Percentiles rank a stretch among this genome's conserved stretches.
Evolutionary conservation across 2,888 invertebrate species (phyloP).

Genomic region (Coleophora deauratella): DNA sequence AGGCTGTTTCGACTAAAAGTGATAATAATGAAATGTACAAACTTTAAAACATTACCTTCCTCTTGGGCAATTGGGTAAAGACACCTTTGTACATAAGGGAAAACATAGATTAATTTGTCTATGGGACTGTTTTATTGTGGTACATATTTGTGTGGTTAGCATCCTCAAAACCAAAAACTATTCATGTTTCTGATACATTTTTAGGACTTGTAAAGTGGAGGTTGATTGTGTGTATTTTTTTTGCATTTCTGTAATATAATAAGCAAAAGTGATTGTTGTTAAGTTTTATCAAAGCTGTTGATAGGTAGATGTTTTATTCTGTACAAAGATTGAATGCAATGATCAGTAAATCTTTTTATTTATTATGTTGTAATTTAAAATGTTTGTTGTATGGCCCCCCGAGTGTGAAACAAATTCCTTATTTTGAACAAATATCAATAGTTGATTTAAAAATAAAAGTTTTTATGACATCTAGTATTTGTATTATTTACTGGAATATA

Average conservation of each 20-base stretch:
- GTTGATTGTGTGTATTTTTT: constrained; percentile 2
- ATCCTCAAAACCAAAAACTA: neutral
- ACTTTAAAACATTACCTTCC: no score
- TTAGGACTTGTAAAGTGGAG: neutral
- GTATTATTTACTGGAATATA: constrained; percentile 8
- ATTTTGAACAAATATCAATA: constrained; percentile 48
- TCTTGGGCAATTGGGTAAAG: no score
- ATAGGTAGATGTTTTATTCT: no score
- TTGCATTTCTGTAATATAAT: constrained; percentile 21
- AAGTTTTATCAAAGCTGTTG: constrained; percentile 29
- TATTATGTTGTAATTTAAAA: constrained; percentile 23
- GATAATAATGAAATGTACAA: no score
- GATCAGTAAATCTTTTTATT: constrained; percentile 16
- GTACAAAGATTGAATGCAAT: no score
- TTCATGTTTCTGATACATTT: neutral
- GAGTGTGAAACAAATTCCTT: constrained; percentile 32
- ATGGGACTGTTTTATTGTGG: no score
- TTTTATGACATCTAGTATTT: constrained; percentile 23
- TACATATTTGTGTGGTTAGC: no score
- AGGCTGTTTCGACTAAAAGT: no score
- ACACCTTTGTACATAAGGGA: no score
- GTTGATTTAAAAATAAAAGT: constrained; percentile 31
- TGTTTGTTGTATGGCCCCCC: constrained; percentile 13
- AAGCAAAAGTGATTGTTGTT: constrained; percentile 30
- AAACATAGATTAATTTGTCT: no score